phyloP scores from a whole-genome alignment of 2,113 vertebrate genomes.

The Bos javanicus region DNA sequence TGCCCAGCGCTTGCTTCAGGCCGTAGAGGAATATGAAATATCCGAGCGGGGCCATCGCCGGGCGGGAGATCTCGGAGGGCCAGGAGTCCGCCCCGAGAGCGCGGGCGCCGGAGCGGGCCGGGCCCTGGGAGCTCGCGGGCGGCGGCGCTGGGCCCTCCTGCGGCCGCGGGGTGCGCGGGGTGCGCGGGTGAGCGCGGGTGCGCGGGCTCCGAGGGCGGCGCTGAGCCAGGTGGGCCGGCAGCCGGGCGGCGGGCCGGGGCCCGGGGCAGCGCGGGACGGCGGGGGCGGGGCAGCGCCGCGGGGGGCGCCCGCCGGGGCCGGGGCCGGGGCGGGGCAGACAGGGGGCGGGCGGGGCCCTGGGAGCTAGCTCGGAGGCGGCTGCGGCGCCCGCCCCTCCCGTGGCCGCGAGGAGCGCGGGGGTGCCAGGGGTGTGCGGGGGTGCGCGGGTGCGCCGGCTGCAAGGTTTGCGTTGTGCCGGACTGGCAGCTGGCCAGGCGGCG shows the following conservation, averaged over 20 bases:
- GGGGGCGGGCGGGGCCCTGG: constrained; percentile 53
- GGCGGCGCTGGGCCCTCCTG: constrained; percentile 50
- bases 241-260: constrained; percentile 65
- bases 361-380: not conserved
- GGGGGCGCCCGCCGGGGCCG: constrained; percentile 65
- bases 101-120: constrained; percentile 35
- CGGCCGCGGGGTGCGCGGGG: constrained; percentile 48
- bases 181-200: constrained; percentile 34
- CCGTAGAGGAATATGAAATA: constrained; percentile 69
- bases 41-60: constrained; percentile 63
- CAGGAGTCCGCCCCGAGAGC: constrained; percentile 47
- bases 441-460: not conserved
- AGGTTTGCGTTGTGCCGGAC: not conserved
- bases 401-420: not conserved
- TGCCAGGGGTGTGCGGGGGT: not conserved
- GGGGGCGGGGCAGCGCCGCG: constrained; percentile 68
- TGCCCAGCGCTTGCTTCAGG: constrained; percentile 67
- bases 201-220: constrained; percentile 67
- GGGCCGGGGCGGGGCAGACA: constrained; percentile 23
- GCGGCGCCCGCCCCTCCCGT: constrained; percentile 11
- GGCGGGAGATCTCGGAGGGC: constrained; percentile 5
- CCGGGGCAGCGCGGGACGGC: constrained; percentile 60
- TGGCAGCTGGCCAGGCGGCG: not conserved
- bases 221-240: constrained; percentile 70
- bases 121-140: constrained; percentile 45